phyloP scores from a whole-genome alignment of 2,113 vertebrate species.

The Puffinus mauretanicus region DNA sequence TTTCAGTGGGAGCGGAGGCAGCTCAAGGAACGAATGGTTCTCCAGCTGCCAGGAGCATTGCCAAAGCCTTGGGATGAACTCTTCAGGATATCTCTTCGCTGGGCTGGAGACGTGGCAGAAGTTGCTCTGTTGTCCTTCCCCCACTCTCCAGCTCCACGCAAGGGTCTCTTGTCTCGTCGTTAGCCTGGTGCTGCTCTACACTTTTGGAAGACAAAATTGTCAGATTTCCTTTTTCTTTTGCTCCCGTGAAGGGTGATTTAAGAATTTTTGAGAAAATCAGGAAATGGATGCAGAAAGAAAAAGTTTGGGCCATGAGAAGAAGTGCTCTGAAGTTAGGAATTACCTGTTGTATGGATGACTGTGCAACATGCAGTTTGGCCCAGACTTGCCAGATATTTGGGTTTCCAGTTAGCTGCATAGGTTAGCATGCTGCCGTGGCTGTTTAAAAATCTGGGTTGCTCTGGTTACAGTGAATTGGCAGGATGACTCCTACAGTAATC shows the following conservation, averaged over 20 bases:
- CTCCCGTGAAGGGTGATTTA: background rate
- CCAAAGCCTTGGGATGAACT: background rate
- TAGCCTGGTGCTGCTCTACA: rapidly evolving
- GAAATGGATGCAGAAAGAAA: background rate
- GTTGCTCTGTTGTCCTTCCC: background rate
- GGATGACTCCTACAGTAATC: constrained; percentile 10
- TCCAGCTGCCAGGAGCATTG: background rate
- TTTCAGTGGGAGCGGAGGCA: background rate
- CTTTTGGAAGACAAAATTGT: background rate
- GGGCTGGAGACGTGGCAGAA: background rate
- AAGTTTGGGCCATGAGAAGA: background rate
- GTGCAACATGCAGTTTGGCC: background rate
- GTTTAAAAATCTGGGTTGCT: background rate
- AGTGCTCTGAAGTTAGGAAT: background rate
- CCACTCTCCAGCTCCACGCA: rapidly evolving
- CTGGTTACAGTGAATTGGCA: background rate
- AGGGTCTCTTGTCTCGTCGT: background rate
- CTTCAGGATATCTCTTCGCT: background rate
- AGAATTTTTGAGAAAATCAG: background rate
- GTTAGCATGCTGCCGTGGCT: background rate
- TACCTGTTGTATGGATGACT: background rate
- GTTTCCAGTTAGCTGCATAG: background rate
- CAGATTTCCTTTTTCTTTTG: background rate
- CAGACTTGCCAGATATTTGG: constrained; percentile 17
- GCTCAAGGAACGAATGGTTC: background rate